phyloP scores from a whole-genome alignment of 2,113 vertebrate species.

The Dunckerocampus dactyliophorus region DNA sequence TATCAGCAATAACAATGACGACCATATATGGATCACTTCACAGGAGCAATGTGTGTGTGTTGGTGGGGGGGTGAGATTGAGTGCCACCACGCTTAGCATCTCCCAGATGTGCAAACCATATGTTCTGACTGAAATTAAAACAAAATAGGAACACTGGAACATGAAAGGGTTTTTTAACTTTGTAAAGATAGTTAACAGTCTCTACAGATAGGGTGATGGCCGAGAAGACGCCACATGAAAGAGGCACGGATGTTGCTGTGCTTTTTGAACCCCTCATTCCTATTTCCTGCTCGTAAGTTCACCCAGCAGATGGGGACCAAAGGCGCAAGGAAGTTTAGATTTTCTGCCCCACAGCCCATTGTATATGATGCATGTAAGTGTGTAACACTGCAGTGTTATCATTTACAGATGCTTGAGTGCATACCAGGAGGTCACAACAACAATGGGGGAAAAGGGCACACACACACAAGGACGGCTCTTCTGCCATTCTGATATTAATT shows the following conservation, averaged over 20 bases:
- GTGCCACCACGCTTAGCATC: conserved; percentile 72
- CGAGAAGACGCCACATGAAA: conserved; percentile 93
- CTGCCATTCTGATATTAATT: not conserved
- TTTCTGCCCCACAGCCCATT: conserved; percentile 63
- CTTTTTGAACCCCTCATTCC: conserved; percentile 69
- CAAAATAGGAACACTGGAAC: conserved; percentile 75
- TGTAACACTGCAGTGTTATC: conserved; percentile 54
- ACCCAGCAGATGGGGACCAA: conserved; percentile 87
- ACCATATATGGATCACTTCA: conserved; percentile 70
- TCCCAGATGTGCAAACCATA: conserved; percentile 92
- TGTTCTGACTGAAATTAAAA: conserved; percentile 88
- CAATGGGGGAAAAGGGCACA: conserved; percentile 26
- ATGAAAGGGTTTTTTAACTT: conserved; percentile 92
- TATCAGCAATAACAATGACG: conserved; percentile 67
- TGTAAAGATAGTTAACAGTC: conserved; percentile 78
- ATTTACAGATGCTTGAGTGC: conserved; percentile 58
- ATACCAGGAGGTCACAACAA: conserved; percentile 59
- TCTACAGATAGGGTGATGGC: conserved; percentile 80
- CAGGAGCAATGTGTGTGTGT: conserved; percentile 37
- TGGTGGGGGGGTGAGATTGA: conserved; percentile 23
- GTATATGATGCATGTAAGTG: conserved; percentile 66
- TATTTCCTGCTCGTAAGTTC: conserved; percentile 92
- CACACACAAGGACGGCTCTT: not conserved
- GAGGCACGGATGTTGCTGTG: conserved; percentile 79
- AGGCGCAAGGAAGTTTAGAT: conserved; percentile 67